Evolutionary conservation across 2,113 vertebrate species (phyloP).

Genomic region (Marmota flaviventris): DNA sequence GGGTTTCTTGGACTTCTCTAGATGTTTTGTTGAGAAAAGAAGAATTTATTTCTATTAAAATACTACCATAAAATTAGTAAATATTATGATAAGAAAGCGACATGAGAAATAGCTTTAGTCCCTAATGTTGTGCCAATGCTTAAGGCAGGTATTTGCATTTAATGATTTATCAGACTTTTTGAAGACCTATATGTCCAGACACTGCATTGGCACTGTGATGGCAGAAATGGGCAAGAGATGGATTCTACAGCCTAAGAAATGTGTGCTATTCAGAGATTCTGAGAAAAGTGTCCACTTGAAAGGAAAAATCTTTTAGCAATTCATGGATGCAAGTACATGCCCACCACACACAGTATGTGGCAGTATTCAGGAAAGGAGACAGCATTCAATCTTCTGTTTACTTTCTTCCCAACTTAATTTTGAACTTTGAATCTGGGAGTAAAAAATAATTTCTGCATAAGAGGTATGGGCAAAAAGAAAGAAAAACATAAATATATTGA

Average conservation of each 20-base stretch:
- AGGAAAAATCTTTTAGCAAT: neutral
- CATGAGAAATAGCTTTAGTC: neutral
- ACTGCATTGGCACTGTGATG: neutral
- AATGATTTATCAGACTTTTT: neutral
- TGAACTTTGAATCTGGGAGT: constrained; percentile 15
- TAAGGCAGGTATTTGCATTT: neutral
- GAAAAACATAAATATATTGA: neutral
- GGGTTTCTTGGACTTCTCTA: neutral
- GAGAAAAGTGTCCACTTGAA: neutral
- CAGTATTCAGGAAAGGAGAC: neutral
- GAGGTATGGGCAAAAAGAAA: neutral
- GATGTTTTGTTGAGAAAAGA: neutral
- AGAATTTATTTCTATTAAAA: neutral
- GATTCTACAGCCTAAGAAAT: neutral
- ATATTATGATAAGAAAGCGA: neutral
- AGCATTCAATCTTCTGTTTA: neutral
- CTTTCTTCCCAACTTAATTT: neutral
- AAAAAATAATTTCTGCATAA: neutral
- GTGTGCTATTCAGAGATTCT: neutral
- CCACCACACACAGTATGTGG: neutral
- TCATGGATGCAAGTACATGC: neutral
- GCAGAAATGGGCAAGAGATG: neutral
- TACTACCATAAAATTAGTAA: neutral
- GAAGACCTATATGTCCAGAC: neutral
- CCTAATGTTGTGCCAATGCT: neutral